A percentile compares a stretch with the other conserved stretches of the same genome.
phyloP scores from a whole-genome alignment of 2,888 invertebrate species.

The Phortica okadai region DNA sequence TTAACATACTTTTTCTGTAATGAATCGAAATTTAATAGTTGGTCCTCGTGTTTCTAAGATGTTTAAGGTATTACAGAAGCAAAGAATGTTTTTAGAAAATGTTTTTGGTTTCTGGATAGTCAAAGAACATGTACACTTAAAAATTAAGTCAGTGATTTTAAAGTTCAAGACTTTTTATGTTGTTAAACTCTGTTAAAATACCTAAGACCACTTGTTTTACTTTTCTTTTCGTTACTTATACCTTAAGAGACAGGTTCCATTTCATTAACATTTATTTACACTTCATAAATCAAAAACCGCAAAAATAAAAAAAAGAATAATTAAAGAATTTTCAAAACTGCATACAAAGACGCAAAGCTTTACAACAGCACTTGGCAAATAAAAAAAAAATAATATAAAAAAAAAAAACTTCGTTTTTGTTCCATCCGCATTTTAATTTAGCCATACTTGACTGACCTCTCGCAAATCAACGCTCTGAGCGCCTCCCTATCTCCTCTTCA shows the following conservation, averaged over 20 bases:
- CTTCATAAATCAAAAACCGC: conserved; percentile 58
- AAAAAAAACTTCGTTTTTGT: conserved; percentile 23
- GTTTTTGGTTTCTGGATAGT: too few relatives aligned
- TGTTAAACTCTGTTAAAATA: too few relatives aligned
- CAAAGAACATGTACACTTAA: too few relatives aligned
- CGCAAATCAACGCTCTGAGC: conserved; percentile 30
- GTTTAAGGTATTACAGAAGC: too few relatives aligned
- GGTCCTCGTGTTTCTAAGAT: too few relatives aligned
- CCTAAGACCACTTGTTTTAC: too few relatives aligned
- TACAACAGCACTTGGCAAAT: conserved; percentile 18
- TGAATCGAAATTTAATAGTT: too few relatives aligned
- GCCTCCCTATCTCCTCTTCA: not conserved
- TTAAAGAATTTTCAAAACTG: not conserved
- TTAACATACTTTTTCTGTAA: too few relatives aligned
- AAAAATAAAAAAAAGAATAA: conserved; percentile 33
- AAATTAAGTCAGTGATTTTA: too few relatives aligned
- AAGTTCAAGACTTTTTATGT: too few relatives aligned
- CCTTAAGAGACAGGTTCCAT: not conserved
- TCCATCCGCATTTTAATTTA: conserved; percentile 49
- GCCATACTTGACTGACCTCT: conserved; percentile 45
- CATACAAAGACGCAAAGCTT: conserved; percentile 30
- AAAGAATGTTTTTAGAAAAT: too few relatives aligned
- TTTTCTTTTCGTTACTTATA: not conserved
- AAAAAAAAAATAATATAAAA: conserved; percentile 27
- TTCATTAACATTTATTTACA: conserved; percentile 58